phyloP scores from a whole-genome alignment of 1,140 invertebrate species.

The Zaprionus davidi region DNA sequence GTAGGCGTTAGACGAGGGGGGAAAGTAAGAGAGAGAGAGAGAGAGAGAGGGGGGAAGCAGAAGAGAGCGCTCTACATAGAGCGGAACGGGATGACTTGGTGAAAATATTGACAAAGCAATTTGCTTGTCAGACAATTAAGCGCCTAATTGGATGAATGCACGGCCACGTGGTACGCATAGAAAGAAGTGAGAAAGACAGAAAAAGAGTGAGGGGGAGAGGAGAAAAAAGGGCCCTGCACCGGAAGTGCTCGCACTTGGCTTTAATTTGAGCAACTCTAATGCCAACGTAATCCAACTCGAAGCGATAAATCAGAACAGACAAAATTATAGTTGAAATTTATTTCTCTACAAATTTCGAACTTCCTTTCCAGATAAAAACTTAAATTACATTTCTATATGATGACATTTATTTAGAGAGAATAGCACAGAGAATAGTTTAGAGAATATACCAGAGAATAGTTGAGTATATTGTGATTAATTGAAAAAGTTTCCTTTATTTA shows the following conservation, averaged over 20 bases:
- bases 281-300: background rate
- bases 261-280: conserved; percentile 45
- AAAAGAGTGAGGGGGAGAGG: background rate
- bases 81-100: conserved; percentile 63
- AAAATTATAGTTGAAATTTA: background rate
- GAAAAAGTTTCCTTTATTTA: background rate
- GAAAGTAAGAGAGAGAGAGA: conserved; percentile 10
- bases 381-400: conserved; percentile 1
- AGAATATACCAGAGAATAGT: background rate
- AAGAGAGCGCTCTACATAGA: background rate
- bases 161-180: conserved; percentile 50
- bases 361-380: background rate
- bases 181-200: conserved; percentile 7
- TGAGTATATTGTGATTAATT: background rate
- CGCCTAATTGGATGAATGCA: conserved; percentile 82
- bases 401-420: background rate
- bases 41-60: background rate
- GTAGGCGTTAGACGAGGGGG: conserved; percentile 10
- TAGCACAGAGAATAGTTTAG: background rate
- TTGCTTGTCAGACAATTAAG: conserved; percentile 83
- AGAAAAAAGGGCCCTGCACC: background rate
- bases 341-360: background rate
- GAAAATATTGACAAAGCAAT: conserved; percentile 83
- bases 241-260: conserved; percentile 41
- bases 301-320: background rate